Base-by-base conservation (phyloP, 2,113 vertebrate genomes). In the Vulpes lagopus region DNA sequence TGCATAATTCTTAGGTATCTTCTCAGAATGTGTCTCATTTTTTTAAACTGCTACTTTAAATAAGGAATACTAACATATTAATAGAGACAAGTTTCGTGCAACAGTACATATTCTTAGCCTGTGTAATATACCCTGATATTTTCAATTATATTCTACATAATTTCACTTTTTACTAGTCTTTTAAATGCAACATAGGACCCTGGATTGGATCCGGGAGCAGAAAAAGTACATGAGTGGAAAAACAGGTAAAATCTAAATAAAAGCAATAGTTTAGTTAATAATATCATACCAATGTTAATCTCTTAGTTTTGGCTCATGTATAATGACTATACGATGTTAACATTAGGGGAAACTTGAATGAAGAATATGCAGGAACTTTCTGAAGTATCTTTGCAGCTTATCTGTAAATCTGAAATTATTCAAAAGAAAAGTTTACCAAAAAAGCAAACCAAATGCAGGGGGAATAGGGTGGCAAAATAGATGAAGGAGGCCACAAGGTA, bases 51-150 rank as follows among this genome's bases (percentile, higher is more conserved):
- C 23, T 89, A 82, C 35, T 53, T 83, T 91, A 43, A 64, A 9
- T 43, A 71, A 87, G 65, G 80, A 88, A 71, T 88, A 79, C 15
- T 59, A 91, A 59, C 11, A 25, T 43, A 76, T 32, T 69, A 92
- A 74, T n/a, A 59, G 82, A 87, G 91, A 91, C 10, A 91, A 83
- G 53, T 95, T 88, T 71, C 27, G 86, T 60, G 69, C 57, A 53
- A 73, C 6, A n/a, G 32, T 57, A 69, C 20, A 69, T 87, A 78
- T 43, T 27, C 10, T 79, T 67, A 59, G 64, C 65, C 76, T 89
- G 76, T 89, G 43, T 19, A 82, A 94, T 15, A 19, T 73, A 81
- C 25, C 22, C 15, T 43, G 12, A 55, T 94, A 81, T 60, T 94
- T 88, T 71, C 74, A 23, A 59, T 81, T 92, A n/a, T 82, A 82